These are phyloP conservation scores for Pocillopora verrucosa DNA, from an alignment of 64 coral and sea anemone genomes.

Conservation along the genomic window DNA sequence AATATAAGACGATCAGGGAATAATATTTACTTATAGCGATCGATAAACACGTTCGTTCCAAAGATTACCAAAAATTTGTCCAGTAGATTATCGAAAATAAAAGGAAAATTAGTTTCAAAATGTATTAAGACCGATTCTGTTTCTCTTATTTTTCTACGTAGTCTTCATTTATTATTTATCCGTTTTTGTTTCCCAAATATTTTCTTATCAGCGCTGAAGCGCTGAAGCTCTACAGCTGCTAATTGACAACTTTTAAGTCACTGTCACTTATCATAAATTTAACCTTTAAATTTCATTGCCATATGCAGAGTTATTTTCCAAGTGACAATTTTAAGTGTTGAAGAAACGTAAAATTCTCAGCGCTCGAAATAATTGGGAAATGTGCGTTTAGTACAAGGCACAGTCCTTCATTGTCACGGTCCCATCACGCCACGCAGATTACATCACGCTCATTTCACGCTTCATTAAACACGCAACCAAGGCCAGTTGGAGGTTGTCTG, in stretches of 20 bases:
- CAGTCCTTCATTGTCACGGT: not conserved
- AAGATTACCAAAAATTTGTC: not conserved
- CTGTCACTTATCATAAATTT: no score
- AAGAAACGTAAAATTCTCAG: not conserved
- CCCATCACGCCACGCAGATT: slow-evolving; percentile 21
- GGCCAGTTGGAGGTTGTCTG: not conserved
- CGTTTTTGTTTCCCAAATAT: not conserved
- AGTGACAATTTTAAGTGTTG: not conserved
- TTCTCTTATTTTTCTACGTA: not conserved
- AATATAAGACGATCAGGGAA: not conserved
- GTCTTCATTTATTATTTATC: not conserved
- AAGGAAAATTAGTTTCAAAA: not conserved
- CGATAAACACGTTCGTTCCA: not conserved
- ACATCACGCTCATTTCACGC: slow-evolving; percentile 30
- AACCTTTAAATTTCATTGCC: no score
- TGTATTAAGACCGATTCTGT: no score
- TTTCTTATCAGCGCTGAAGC: no score
- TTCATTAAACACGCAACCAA: not conserved
- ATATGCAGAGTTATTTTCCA: no score
- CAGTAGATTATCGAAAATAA: not conserved
- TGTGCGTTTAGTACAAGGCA: not conserved
- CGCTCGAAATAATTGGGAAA: not conserved
- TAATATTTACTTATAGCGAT: not conserved
- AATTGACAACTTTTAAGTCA: no score
- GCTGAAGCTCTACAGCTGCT: no score